phyloP scores from a whole-genome alignment of 2,113 vertebrate genomes.

The Oryzias celebensis region DNA sequence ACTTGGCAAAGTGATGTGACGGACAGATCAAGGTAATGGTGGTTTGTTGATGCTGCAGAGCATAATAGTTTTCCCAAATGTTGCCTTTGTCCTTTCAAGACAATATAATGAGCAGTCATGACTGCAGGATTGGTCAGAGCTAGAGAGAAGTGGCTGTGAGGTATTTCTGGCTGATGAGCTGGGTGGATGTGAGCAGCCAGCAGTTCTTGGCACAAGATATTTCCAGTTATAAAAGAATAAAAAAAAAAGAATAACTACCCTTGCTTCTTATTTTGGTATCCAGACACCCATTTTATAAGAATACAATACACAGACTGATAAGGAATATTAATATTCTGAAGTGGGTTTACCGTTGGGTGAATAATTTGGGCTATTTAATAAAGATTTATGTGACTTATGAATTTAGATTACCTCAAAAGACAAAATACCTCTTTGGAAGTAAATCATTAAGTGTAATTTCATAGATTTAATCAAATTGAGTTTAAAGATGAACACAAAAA shows the following conservation, averaged over 20 bases:
- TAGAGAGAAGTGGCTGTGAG: conserved; percentile 43
- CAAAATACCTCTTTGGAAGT: conserved; percentile 6
- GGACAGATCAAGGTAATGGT: conserved; percentile 49
- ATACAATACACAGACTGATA: conserved; percentile 42
- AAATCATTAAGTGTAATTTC: conserved; percentile 7
- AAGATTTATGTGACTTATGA: background rate
- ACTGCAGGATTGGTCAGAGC: conserved; percentile 62
- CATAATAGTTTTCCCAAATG: conserved; percentile 76
- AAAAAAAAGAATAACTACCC: conserved; percentile 40
- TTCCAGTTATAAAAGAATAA: conserved; percentile 54
- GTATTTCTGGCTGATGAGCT: conserved; percentile 62
- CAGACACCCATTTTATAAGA: conserved; percentile 34
- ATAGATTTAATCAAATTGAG: conserved; percentile 8
- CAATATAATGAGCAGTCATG: conserved; percentile 68
- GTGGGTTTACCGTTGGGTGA: conserved; percentile 31
- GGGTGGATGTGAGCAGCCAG: conserved; percentile 64
- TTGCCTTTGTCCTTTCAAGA: conserved; percentile 62
- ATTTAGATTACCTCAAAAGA: conserved; percentile 1
- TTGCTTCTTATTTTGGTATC: conserved; percentile 59
- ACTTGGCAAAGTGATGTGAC: conserved; percentile 52
- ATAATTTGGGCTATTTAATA: background rate
- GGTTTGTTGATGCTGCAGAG: conserved; percentile 58
- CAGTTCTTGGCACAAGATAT: conserved; percentile 56
- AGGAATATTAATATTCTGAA: conserved; percentile 30
- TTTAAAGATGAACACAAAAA: conserved; percentile 15